These are phyloP conservation scores for Phenganax marumi DNA, from an alignment of 92 coral and sea anemone genomes.

Conservation along the genomic window DNA sequence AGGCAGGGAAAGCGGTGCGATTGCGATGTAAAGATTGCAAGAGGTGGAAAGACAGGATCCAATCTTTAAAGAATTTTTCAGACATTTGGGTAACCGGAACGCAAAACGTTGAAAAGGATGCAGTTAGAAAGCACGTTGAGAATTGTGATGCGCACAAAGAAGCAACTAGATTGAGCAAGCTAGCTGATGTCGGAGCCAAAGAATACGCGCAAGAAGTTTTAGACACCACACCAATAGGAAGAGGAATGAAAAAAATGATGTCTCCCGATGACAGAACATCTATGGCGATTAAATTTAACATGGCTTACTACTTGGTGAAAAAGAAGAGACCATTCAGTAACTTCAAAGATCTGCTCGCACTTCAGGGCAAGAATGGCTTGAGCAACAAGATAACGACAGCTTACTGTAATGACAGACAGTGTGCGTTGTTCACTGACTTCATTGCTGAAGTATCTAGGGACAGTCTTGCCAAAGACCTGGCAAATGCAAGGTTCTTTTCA, in stretches of 20 bases:
- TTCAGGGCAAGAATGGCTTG: constrained; percentile 15
- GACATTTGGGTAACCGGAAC: constrained; percentile 24
- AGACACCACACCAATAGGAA: constrained; percentile 14
- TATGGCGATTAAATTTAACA: constrained; percentile 11
- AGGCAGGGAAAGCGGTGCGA: neutral
- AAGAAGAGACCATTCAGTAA: constrained; percentile 17
- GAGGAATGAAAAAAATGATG: constrained; percentile 10
- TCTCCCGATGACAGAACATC: constrained; percentile 6
- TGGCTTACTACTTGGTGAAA: constrained; percentile 19
- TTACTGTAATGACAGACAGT: constrained; percentile 8
- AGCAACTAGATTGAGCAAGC: constrained; percentile 12
- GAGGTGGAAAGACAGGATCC: constrained; percentile 28
- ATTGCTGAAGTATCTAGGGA: constrained; percentile 8
- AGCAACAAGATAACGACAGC: constrained; percentile 4
- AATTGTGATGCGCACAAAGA: constrained; percentile 23
- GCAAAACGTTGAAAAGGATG: constrained; percentile 19
- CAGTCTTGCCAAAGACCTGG: constrained; percentile 1
- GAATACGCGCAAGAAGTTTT: constrained; percentile 1
- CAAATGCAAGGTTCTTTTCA: constrained; percentile 1
- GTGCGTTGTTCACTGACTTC: constrained; percentile 7
- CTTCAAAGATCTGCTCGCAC: constrained; percentile 4
- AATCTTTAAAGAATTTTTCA: constrained; percentile 14
- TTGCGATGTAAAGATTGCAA: constrained; percentile 15
- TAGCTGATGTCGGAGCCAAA: constrained; percentile 20
- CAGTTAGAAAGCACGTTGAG: constrained; percentile 16